Base-by-base conservation (phyloP, 1,140 invertebrate species). In the Drosophila sproati region DNA sequence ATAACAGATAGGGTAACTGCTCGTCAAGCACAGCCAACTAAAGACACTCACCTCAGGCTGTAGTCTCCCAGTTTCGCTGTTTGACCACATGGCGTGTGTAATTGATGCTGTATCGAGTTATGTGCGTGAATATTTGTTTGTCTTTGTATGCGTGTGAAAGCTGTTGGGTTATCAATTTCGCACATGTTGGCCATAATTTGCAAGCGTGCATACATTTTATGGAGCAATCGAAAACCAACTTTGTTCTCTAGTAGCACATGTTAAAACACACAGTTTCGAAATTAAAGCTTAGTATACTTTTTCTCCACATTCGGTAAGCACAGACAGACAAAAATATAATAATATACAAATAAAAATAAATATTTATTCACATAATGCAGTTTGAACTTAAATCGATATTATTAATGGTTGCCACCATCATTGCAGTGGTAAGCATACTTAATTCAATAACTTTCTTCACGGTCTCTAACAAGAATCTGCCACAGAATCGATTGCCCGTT, bases 171-270 rank as follows among this genome's bases (percentile, higher is more conserved):
- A 73, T 73, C 70, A 73, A 73, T 73, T 73, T 67, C 54, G 34
- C 63, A 66, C 61, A 60, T 70, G 67, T 71, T 71, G 68, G 59
- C 41, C 59, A 71, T 71, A 71, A 71, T 63, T 71, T 71, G 68
- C 68, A 71, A 71, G 34, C 63, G 68, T 61, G 34, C 59, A 35
- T 51, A n/a, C 34, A 39, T 48, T 62, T 62, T 62, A 62, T 60
- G 43, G 32, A 48, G 12, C 56, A 20, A 28, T 47, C 39, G 51
- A 39, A 71, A 71, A 3, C 60, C 28, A 61, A 71, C 60, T 56
- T 31, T 28, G 56, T 31, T 39, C 41, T 71, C 63, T 54, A 37
- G 50, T 55, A 48, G 28, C 43, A 41, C 31, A 57, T 43, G 39
- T 3, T 57, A 72, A 70, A 62, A 5, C 34, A 34, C 50, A 41